Base-by-base conservation (phyloP, 2,888 invertebrate species). In the Hyposoter didymator region DNA sequence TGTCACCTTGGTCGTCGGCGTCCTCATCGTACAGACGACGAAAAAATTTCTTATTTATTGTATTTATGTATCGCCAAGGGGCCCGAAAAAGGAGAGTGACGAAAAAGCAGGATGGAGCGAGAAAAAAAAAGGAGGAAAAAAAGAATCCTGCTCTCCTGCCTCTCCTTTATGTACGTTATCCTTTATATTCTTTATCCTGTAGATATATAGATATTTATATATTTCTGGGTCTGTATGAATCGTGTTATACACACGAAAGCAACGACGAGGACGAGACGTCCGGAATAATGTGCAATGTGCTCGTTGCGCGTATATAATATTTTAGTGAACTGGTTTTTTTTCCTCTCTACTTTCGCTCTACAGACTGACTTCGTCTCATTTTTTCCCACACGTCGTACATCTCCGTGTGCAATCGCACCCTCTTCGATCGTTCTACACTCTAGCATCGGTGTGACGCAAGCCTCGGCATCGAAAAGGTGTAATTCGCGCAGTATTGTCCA, bases 311-410 rank as follows among this genome's bases (percentile, higher is more conserved):
- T 76, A 78, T 76, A 78, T 80, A 78, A 82, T 87, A 82, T 87
- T 87, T 85, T 79, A 59, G 79, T 82, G 84, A 89, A 93, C 93
- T 92, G 93, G 93, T 93, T 93, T 90, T 64, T 72, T 76, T 80
- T 64, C 28, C 45, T 64, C 69, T 69, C 64, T 55, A 47, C 74
- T 70, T 52, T 76, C 73, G 66, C 88, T 90, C 88, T 82, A 78
- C 86, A 39, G 47, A 32, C 14, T 75, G 78, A 88, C 79, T 87
- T 83, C 89, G 88, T 88, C 90, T 90, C 89, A 88, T 89, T 91
- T 87, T 89, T 89, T 91, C 88, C 90, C 90, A 89, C 90, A 90
- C 89, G 83, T 78, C 87, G 88, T 88, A 89, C 88, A 89, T 87
- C 67, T 84, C 81, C 84, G 78, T 70, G n/a, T 17, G n/a, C 85